phyloP scores from a whole-genome alignment of 2,113 vertebrate species.

The Bungarus multicinctus region DNA sequence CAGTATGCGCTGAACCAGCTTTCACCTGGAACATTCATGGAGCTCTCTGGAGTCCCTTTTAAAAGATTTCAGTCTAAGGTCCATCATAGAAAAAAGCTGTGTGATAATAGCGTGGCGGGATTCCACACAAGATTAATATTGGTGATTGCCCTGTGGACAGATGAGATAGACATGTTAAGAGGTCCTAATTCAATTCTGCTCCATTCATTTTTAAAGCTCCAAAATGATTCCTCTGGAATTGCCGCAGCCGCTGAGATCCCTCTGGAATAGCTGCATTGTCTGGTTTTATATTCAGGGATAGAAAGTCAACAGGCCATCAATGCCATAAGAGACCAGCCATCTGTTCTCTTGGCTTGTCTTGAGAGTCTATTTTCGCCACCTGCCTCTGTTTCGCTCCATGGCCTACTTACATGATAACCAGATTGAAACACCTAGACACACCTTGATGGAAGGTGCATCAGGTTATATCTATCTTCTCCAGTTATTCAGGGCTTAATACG shows the following conservation, averaged over 20 bases:
- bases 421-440: neutral
- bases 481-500: too few species aligned
- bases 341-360: conserved; percentile 17
- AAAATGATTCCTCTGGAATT: conserved; percentile 4
- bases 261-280: conserved; percentile 9
- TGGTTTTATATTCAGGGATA: conserved; percentile 38
- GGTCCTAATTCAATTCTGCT: neutral
- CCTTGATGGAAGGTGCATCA: neutral
- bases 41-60: neutral
- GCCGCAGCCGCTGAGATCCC: conserved; percentile 29
- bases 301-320: conserved; percentile 9
- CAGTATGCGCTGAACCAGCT: neutral
- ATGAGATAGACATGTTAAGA: neutral
- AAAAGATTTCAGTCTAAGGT: neutral
- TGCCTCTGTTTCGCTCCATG: conserved; percentile 16
- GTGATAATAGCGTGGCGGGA: neutral
- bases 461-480: neutral
- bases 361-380: neutral
- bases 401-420: conserved; percentile 31
- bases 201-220: conserved; percentile 13
- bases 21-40: neutral
- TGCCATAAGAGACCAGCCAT: conserved; percentile 28
- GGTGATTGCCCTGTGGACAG: neutral
- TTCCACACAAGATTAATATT: neutral
- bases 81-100: neutral